phyloP scores from a whole-genome alignment of 2,797 vertebrate species.

The Pangasius macronema region DNA sequence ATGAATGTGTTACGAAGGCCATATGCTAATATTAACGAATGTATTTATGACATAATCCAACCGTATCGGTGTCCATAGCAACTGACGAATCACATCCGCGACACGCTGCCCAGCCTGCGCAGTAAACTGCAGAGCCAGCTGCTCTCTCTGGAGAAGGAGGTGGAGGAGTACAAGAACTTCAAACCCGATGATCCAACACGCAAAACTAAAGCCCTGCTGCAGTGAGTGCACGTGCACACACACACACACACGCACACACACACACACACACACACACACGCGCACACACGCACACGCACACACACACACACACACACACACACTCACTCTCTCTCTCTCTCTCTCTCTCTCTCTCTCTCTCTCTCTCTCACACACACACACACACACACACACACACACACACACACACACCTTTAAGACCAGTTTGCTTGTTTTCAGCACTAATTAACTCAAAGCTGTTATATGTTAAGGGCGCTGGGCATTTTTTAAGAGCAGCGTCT shows the following conservation, averaged over 20 bases:
- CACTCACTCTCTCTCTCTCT: no score
- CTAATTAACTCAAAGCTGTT: conserved; percentile 78
- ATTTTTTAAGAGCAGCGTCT: conserved; percentile 67
- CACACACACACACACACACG: not conserved
- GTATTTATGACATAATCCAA: not conserved
- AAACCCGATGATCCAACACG: conserved; percentile 88
- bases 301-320: not conserved
- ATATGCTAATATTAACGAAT: not conserved
- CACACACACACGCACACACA: not conserved
- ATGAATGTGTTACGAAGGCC: not conserved
- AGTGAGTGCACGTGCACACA: conserved; percentile 77
- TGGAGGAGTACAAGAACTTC: conserved; percentile 95
- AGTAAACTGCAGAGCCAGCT: conserved; percentile 94
- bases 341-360: no score
- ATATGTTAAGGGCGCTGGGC: conserved; percentile 66
- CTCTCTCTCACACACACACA: not conserved
- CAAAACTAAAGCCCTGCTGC: conserved; percentile 93
- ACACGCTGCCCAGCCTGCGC: conserved; percentile 87
- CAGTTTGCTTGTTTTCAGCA: conserved; percentile 71
- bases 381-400: not conserved
- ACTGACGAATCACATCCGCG: conserved; percentile 97
- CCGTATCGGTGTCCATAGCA: conserved; percentile 72
- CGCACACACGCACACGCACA: not conserved
- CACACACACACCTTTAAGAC: conserved; percentile 63
- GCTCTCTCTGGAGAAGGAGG: conserved; percentile 93